Evolutionary conservation across 92 coral and sea anemone genomes (phyloP).

Genomic region (Palythoa caribaeorum): DNA sequence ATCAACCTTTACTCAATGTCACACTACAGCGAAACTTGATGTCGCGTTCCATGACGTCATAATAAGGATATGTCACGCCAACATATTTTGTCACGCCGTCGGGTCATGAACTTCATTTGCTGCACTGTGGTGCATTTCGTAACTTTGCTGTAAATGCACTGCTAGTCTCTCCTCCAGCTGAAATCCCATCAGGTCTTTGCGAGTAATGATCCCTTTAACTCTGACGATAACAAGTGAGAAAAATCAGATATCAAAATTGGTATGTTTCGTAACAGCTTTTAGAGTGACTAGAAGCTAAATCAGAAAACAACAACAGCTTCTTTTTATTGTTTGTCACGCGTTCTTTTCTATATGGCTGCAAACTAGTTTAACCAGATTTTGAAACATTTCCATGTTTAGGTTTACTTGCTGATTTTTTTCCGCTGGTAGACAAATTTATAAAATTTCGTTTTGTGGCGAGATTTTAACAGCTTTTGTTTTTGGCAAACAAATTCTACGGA

Average conservation of each 20-base stretch:
- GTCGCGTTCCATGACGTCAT: neutral
- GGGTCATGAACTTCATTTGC: constrained; percentile 26
- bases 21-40: no score
- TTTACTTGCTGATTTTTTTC: no score
- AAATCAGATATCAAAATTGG: neutral
- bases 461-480: no score
- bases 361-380: no score
- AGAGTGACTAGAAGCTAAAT: neutral
- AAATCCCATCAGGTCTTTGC: constrained; percentile 98
- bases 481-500: no score
- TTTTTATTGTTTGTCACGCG: no score
- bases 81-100: neutral
- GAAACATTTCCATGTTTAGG: no score
- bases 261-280: neutral
- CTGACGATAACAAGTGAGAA: constrained; percentile 41
- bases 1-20: no score
- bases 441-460: no score
- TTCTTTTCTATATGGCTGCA: no score
- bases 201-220: constrained; percentile 87
- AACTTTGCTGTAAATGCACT: constrained; percentile 54
- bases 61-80: neutral
- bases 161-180: constrained; percentile 92
- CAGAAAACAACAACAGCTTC: no score
- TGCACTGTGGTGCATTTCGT: constrained; percentile 64
- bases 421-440: no score